phyloP scores from a whole-genome alignment of 2,888 invertebrate species.

The Leptinotarsa juncta region DNA sequence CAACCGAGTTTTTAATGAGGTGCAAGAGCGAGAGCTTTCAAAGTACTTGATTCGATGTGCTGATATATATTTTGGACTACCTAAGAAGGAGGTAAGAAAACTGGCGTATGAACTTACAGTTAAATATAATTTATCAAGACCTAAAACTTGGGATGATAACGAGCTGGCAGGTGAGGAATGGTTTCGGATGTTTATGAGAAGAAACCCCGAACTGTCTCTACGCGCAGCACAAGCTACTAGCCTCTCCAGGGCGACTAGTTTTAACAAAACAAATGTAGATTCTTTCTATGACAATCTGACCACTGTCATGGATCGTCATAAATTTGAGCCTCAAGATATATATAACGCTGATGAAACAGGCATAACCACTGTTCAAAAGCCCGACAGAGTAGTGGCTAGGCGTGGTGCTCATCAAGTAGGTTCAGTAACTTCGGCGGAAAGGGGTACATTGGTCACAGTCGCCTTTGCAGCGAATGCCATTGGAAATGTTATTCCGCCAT shows the following conservation, averaged over 20 bases:
- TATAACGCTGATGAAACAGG: constrained; percentile 38
- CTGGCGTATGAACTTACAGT: constrained; percentile 28
- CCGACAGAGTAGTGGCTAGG: constrained; percentile 57
- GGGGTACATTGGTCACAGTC: constrained; percentile 45
- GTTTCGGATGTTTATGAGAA: constrained; percentile 52
- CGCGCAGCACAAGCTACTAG: constrained; percentile 46
- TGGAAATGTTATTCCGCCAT: constrained; percentile 51
- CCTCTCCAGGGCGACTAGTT: constrained; percentile 31
- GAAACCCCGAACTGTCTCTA: constrained; percentile 44
- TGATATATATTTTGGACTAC: constrained; percentile 18
- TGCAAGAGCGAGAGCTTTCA: constrained; percentile 14
- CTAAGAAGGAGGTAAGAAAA: constrained; percentile 30
- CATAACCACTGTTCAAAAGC: constrained; percentile 61
- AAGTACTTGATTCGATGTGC: constrained; percentile 17
- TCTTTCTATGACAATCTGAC: constrained; percentile 48
- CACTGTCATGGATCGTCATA: constrained; percentile 38
- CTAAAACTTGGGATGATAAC: constrained; percentile 47
- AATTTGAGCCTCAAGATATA: constrained; percentile 36
- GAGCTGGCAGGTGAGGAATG: constrained; percentile 55
- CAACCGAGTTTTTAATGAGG: constrained; percentile 11
- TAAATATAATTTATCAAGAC: constrained; percentile 38
- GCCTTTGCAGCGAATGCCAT: constrained; percentile 34
- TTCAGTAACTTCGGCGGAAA: constrained; percentile 59
- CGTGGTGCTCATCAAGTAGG: constrained; percentile 60
- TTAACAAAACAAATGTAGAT: constrained; percentile 51